These are phyloP conservation scores for Palythoa caribaeorum DNA, from an alignment of 92 coral and sea anemone species.

Conservation along the genomic window DNA sequence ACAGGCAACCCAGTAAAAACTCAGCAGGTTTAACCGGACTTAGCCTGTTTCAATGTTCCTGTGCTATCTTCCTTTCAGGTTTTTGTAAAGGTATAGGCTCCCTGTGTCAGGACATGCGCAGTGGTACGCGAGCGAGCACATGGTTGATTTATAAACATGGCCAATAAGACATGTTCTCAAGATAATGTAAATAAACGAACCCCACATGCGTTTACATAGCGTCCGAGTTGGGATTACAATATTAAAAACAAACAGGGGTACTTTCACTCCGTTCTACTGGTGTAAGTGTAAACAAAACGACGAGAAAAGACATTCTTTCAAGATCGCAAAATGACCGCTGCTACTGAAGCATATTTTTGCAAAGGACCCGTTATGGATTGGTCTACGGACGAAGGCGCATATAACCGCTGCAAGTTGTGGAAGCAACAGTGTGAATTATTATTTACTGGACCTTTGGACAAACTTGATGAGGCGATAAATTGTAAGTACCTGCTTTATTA, in stretches of 20 bases:
- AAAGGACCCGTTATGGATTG: slow-evolving; percentile 25
- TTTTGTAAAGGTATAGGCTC: neutral
- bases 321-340: neutral
- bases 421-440: slow-evolving; percentile 45
- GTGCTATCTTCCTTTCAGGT: neutral
- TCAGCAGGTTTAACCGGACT: too few relatives aligned
- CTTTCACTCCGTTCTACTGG: neutral
- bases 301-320: neutral
- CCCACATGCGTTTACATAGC: neutral
- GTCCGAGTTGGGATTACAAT: neutral
- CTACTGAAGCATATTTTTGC: slow-evolving; percentile 37
- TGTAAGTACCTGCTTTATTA: slow-evolving; percentile 59
- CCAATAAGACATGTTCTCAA: too few relatives aligned
- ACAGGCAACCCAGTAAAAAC: too few relatives aligned
- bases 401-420: too few relatives aligned
- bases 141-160: too few relatives aligned
- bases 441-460: slow-evolving; percentile 55
- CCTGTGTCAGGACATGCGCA: too few relatives aligned
- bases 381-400: too few relatives aligned
- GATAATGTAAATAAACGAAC: too few relatives aligned
- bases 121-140: too few relatives aligned
- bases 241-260: neutral
- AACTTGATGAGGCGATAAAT: slow-evolving; percentile 51
- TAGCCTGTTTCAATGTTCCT: too few relatives aligned
- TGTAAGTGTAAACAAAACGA: neutral